Evolutionary conservation across 2,888 invertebrate genomes (phyloP), one percentile per base, ranked within the genome.

Genomic region (Leptothorax acervorum): DNA sequence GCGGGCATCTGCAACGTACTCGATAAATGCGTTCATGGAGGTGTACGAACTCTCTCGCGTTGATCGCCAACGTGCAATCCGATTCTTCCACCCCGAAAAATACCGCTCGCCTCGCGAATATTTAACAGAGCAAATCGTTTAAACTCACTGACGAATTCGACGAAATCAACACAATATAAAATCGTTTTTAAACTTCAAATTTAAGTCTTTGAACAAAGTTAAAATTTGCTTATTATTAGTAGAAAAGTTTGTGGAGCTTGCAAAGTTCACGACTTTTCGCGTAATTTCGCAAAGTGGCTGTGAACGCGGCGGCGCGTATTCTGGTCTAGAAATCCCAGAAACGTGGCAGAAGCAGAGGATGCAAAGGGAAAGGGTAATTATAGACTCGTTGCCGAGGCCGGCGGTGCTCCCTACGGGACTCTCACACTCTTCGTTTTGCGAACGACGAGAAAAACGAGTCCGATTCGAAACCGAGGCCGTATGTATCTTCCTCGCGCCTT

Each of bases 331-430:
- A 86, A 83, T 88, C 86, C 79, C 75, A 84, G 86, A 89, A 89
- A 87, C 85, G 76, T 73, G 81, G 85, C 81, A 76, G 87, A 85
- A 83, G 75, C 88, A 60, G 83, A 82, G 85, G 85, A 88, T 79
- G 87, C 90, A 76, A 83, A 83, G 88, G 90, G 85, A 89, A 91
- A 90, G 89, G 79, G 90, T 92, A 92, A 92, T 92, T 92, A 92
- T 92, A 92, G 92, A 90, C 88, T 84, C 86, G 91, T 92, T 90
- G 92, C 91, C 89, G 92, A 86, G 92, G 85, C 86, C 65, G 66
- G 65, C 65, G 71, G 82, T 81, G 82, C 73, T 86, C 75, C 83
- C 85, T 66, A 85, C 75, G 84, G 82, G 76, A 76, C 79, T 79
- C 28, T 39, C 18, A 23, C 70, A 68, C 60, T 86, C 76, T 78